Base-by-base conservation (phyloP, 2,888 invertebrate species). In the Apeira syringaria region DNA sequence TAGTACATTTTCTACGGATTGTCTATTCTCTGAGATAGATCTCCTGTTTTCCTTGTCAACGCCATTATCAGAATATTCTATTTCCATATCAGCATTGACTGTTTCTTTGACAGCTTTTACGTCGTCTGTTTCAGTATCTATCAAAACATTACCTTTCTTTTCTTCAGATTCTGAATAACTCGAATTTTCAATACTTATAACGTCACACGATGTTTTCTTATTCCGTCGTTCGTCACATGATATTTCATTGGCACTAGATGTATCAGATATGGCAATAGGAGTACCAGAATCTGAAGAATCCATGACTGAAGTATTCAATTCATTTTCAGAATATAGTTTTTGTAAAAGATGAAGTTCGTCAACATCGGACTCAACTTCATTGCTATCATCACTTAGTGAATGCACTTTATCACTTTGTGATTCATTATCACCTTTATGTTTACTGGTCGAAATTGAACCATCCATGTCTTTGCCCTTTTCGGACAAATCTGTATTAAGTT, bases 181-280 rank as follows among this genome's bases (percentile, higher is more conserved):
- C 2, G 88, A 88, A 58, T 88, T 80, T 71, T 86, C 88, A 52
- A 87, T 85, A 50, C 88, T 88, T 11, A 88, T 84, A 8, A 87
- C 73, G 48, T 80, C 80, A 55, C 62, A 61, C 0, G 35, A 25
- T 15, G 53, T 59, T 30, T 57, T 67, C 44, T 56, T 64, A 39
- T 52, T 61, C 9, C 74, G 74, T 46, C 18, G 9, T 7, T 44
- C 44, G 6, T 44, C 44, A 20, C 66, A 68, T 34, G 68, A 69
- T 8, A 80, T 77, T 9, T 44, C 38, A 18, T 29, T 24, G 2
- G 10, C 8, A 7, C 24, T 38, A 26, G 42, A 47, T 3, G 79
- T 72, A 48, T 86, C 87, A 22, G 86, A 83, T 45, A 82, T 78
- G 34, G 78, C 74, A 50, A 85, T 81, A 6, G 69, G 70, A 4